phyloP scores from a whole-genome alignment of 2,797 vertebrate species.

The Triplophysa bombifrons region DNA sequence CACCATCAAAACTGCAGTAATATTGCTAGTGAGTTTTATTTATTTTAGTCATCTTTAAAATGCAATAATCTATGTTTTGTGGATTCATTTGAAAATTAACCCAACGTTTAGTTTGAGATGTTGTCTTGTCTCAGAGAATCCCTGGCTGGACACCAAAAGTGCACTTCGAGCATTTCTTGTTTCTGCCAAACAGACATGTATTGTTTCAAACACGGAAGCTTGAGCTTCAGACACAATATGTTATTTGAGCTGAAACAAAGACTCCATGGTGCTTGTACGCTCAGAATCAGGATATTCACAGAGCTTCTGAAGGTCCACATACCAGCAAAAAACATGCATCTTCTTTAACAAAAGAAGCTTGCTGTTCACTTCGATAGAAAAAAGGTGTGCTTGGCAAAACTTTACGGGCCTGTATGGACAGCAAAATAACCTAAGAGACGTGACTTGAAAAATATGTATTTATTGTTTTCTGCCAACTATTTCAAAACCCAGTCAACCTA shows the following conservation, averaged over 20 bases:
- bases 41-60: too few species aligned
- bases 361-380: neutral
- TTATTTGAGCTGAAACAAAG: conserved; percentile 38
- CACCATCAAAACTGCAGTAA: neutral
- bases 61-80: neutral
- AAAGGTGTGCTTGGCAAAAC: neutral
- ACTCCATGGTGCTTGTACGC: conserved; percentile 24
- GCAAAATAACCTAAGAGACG: neutral
- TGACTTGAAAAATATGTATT: conserved; percentile 7
- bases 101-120: neutral
- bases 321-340: conserved; percentile 1
- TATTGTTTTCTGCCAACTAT: conserved; percentile 9
- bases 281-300: neutral
- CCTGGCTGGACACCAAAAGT: neutral
- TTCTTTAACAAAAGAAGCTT: neutral
- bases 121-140: neutral
- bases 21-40: neutral
- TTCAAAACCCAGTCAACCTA: neutral
- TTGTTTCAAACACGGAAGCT: conserved; percentile 10
- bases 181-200: conserved; percentile 16
- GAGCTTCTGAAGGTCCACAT: neutral
- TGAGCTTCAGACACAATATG: conserved; percentile 27
- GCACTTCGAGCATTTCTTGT: neutral
- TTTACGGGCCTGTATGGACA: neutral
- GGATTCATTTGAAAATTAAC: neutral